Evolutionary conservation across 2,888 invertebrate genomes (phyloP).

Genomic region (Seira musarum): DNA sequence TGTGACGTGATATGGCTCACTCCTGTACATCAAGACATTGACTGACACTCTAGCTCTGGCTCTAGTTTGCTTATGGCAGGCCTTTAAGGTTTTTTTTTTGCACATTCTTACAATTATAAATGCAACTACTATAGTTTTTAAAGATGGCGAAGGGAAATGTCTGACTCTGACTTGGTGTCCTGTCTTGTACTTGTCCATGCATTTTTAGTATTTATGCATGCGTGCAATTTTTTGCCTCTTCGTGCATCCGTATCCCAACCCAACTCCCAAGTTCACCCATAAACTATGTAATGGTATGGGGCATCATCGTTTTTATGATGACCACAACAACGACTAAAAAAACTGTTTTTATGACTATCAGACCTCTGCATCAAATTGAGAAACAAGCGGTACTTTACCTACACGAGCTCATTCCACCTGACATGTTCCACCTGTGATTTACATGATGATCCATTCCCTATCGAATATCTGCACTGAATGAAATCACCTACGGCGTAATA

Average conservation of each 20-base stretch:
- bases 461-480: constrained; percentile 24
- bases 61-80: neutral
- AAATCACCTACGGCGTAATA: constrained; percentile 22
- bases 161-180: constrained; percentile 14
- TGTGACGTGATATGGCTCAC: constrained; percentile 18
- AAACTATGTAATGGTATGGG: neutral
- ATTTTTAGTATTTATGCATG: constrained; percentile 14
- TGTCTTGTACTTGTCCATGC: constrained; percentile 17
- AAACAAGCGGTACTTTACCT: constrained; percentile 19
- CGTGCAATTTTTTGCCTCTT: neutral
- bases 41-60: constrained; percentile 31
- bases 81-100: neutral
- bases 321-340: constrained; percentile 16
- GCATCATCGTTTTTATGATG: no score
- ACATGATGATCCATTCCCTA: constrained; percentile 18
- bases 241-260: no score
- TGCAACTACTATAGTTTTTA: no score
- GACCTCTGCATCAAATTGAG: no score
- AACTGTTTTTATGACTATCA: constrained; percentile 1
- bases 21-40: constrained; percentile 30
- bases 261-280: neutral
- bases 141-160: constrained; percentile 40
- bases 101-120: no score
- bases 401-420: constrained; percentile 2
- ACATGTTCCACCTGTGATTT: constrained; percentile 20